Evolutionary conservation across 2,888 invertebrate genomes (phyloP).

Genomic region (Torymus auratus): DNA sequence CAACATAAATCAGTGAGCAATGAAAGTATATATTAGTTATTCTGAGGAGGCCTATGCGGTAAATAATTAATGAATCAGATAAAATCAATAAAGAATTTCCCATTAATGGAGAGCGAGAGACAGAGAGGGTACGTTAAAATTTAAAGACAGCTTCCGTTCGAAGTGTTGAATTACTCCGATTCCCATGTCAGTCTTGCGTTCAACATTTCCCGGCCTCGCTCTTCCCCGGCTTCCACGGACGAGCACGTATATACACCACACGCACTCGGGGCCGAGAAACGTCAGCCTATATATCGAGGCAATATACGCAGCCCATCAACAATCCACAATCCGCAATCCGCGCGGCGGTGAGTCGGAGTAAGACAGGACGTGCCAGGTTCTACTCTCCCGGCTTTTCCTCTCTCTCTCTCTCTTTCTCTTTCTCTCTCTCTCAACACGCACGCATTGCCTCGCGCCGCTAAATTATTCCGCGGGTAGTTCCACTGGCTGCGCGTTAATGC

Average conservation of each 20-base stretch:
- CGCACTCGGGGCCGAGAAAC: neutral
- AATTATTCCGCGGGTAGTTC: slow-evolving; percentile 65
- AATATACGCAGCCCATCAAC: neutral
- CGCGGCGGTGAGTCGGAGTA: neutral
- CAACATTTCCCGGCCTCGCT: slow-evolving; percentile 3
- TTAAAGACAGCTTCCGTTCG: slow-evolving; percentile 41
- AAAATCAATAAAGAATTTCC: slow-evolving; percentile 42
- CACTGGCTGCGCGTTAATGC: slow-evolving; percentile 64
- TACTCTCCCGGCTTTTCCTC: slow-evolving; percentile 23
- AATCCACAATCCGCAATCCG: slow-evolving; percentile 2
- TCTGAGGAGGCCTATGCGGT: slow-evolving; percentile 9
- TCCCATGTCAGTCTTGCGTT: slow-evolving; percentile 50
- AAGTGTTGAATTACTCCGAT: slow-evolving; percentile 50
- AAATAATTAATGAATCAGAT: slow-evolving; percentile 36
- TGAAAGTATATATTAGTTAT: slow-evolving; percentile 1
- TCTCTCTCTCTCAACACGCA: slow-evolving; percentile 29
- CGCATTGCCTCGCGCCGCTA: slow-evolving; percentile 46
- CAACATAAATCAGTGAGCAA: neutral
- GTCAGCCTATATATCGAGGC: slow-evolving; percentile 22
- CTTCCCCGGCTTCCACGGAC: neutral
- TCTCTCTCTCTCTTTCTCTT: slow-evolving; percentile 8
- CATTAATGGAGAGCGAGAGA: slow-evolving; percentile 15
- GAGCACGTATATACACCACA: too few relatives aligned
- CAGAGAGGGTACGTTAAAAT: slow-evolving; percentile 19
- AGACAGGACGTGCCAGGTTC: slow-evolving; percentile 35